A percentile compares a stretch with the other conserved stretches of the same genome.
Evolutionary conservation across 2,888 invertebrate species (phyloP).

Genomic region (Conistra vaccinii): DNA sequence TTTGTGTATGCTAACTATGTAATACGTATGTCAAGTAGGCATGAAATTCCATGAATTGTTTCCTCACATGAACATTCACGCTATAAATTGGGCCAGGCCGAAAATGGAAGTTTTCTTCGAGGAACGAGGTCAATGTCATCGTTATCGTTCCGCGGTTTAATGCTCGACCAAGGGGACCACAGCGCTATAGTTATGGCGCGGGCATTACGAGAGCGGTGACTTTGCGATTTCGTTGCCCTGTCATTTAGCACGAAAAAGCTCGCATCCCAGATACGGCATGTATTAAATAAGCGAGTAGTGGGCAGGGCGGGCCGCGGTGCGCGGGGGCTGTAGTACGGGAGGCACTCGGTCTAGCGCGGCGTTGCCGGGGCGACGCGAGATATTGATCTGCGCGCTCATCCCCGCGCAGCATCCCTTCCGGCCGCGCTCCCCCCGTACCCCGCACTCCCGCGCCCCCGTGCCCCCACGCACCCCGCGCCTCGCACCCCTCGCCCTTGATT

Average conservation of each 20-base stretch:
- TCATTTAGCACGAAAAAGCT: slow-evolving; percentile 89
- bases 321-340: slow-evolving; percentile 87
- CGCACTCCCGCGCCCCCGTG: slow-evolving; percentile 80
- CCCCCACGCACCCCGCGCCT: slow-evolving; percentile 77
- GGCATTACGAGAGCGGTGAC: slow-evolving; percentile 74
- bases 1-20: slow-evolving; percentile 10
- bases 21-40: slow-evolving; percentile 12
- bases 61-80: slow-evolving; percentile 40
- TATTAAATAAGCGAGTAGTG: slow-evolving; percentile 90
- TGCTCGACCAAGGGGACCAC: slow-evolving; percentile 65
- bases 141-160: slow-evolving; percentile 69
- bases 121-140: slow-evolving; percentile 83
- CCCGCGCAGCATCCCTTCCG: slow-evolving; percentile 89
- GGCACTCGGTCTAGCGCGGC: slow-evolving; percentile 92
- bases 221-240: slow-evolving; percentile 81
- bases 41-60: slow-evolving; percentile 22
- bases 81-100: slow-evolving; percentile 65
- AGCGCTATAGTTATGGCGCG: slow-evolving; percentile 65
- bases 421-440: slow-evolving; percentile 72
- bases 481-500: slow-evolving; percentile 80
- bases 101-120: slow-evolving; percentile 72
- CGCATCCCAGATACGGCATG: slow-evolving; percentile 87
- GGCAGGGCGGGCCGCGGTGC: slow-evolving; percentile 75
- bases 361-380: slow-evolving; percentile 91
- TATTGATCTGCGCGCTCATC: slow-evolving; percentile 86